Percentiles rank a stretch among this genome's conserved stretches.
Evolutionary conservation across 2,888 invertebrate genomes (phyloP).

Genomic region (Argyresthia albistria): DNA sequence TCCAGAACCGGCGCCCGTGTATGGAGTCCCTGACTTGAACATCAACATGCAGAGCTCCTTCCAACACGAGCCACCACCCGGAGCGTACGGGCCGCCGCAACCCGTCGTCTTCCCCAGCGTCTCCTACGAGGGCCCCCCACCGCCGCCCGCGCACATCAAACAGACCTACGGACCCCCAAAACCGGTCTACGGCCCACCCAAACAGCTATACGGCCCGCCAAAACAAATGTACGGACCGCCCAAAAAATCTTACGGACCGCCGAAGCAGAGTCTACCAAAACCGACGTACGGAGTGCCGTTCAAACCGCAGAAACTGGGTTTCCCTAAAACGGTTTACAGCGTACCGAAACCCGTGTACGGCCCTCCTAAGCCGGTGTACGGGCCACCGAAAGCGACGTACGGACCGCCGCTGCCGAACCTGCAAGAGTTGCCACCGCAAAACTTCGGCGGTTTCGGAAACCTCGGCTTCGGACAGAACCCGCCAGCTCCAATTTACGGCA

Average conservation of each 20-base stretch:
- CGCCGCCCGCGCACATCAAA: slow-evolving; percentile 43
- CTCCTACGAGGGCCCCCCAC: slow-evolving; percentile 18
- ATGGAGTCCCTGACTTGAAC: slow-evolving; percentile 69
- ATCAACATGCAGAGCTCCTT: slow-evolving; percentile 25
- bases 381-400: slow-evolving; percentile 29
- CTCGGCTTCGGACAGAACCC: slow-evolving; percentile 38
- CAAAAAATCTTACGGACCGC: slow-evolving; percentile 37
- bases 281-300: slow-evolving; percentile 45
- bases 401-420: slow-evolving; percentile 13
- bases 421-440: slow-evolving; percentile 18
- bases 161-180: slow-evolving; percentile 60
- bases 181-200: slow-evolving; percentile 44
- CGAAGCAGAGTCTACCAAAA: slow-evolving; percentile 38
- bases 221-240: slow-evolving; percentile 35
- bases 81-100: slow-evolving; percentile 65
- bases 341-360: slow-evolving; percentile 47
- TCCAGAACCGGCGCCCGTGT: slow-evolving; percentile 65
- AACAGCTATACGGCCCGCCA: slow-evolving; percentile 13
- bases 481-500: slow-evolving; percentile 58
- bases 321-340: slow-evolving; percentile 36
- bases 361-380: slow-evolving; percentile 53
- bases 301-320: slow-evolving; percentile 34
- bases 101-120: slow-evolving; percentile 33
- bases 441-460: slow-evolving; percentile 19
- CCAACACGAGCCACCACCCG: slow-evolving; percentile 36